phyloP scores from a whole-genome alignment of 2,113 vertebrate genomes.

The Micronisus gabar region DNA sequence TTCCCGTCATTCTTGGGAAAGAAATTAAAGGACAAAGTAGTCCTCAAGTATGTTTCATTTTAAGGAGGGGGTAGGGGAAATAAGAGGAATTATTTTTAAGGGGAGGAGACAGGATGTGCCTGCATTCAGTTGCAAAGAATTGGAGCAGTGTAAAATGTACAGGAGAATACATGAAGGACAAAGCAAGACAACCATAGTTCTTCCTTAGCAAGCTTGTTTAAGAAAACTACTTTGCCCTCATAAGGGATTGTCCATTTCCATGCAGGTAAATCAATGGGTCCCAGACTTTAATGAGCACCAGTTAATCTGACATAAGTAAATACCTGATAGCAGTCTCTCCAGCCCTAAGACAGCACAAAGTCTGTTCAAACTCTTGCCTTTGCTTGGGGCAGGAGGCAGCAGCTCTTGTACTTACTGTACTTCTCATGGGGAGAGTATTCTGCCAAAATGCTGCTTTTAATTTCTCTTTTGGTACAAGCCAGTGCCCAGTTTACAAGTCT shows the following conservation, averaged over 20 bases:
- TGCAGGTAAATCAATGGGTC: not conserved
- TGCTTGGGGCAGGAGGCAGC: not conserved
- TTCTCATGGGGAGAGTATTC: not conserved
- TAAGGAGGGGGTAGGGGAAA: not conserved
- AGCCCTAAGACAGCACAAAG: not conserved
- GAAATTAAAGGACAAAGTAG: conserved; percentile 57
- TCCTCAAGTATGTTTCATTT: conserved; percentile 12
- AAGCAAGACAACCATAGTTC: not conserved
- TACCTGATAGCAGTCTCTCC: not conserved
- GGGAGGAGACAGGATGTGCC: not conserved
- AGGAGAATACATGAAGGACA: not conserved
- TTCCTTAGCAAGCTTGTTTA: not conserved
- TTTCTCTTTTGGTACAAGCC: not conserved
- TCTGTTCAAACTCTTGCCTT: not conserved
- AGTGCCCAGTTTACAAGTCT: not conserved
- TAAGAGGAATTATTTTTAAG: conserved; percentile 8
- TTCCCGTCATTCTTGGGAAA: conserved; percentile 42
- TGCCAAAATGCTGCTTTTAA: conserved; percentile 10
- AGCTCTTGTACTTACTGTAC: not conserved
- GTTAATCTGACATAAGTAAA: not conserved
- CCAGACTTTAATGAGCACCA: not conserved
- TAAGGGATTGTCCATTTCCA: not conserved
- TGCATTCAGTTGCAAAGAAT: not conserved
- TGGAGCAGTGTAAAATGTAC: not conserved
- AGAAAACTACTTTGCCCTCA: not conserved